A percentile compares a stretch with the other conserved stretches of the same genome.
phyloP scores from a whole-genome alignment of 2,888 invertebrate genomes.

The Lacanobia wlatinum region DNA sequence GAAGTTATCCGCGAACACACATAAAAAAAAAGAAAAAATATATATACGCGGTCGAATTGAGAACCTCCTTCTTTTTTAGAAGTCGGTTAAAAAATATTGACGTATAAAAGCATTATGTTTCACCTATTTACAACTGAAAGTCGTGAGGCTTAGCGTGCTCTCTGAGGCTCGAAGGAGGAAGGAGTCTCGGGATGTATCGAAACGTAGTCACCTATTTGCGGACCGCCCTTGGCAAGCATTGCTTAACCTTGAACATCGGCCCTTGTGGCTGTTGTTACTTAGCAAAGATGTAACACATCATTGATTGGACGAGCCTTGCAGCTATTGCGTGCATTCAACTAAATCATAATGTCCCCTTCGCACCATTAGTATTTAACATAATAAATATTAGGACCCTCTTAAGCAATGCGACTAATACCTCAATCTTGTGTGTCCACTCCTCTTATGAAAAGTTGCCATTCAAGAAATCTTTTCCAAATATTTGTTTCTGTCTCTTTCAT shows the following conservation, averaged over 20 bases:
- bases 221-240: neutral
- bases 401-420: slow-evolving; percentile 4
- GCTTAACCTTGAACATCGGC: neutral
- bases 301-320: too few species aligned
- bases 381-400: neutral
- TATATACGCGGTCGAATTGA: too few species aligned
- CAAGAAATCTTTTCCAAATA: slow-evolving; percentile 12
- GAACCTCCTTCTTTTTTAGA: too few species aligned
- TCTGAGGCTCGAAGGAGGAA: too few species aligned
- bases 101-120: too few species aligned
- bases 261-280: too few species aligned
- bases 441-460: slow-evolving; percentile 7
- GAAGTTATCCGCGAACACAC: too few species aligned
- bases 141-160: neutral
- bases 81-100: too few species aligned
- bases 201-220: neutral
- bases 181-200: neutral
- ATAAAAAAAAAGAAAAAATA: too few species aligned
- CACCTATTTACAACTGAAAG: neutral
- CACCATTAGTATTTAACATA: neutral
- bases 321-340: neutral
- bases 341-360: neutral
- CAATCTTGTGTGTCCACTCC: slow-evolving; percentile 3
- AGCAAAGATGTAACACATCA: neutral
- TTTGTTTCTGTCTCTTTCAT: neutral